Conservation (phyloP, 2,797 vertebrate genomes). For the Apogon talboti region DNA sequence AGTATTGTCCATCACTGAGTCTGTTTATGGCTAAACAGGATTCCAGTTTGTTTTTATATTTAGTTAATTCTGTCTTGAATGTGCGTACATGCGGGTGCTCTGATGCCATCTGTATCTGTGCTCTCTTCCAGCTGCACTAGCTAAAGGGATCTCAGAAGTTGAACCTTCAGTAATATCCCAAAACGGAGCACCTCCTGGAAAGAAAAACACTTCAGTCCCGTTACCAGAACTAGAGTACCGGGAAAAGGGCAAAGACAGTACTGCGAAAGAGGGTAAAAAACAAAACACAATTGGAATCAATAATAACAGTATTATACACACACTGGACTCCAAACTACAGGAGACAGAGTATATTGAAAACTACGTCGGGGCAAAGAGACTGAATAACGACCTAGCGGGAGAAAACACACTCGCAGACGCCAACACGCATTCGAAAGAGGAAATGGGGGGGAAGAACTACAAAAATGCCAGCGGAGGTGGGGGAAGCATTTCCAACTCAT, state of each 20-base stretch:
- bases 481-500: constrained; percentile 87
- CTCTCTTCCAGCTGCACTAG: constrained; percentile 74
- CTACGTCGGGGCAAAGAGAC: constrained; percentile 96
- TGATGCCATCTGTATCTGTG: no score
- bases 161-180: constrained; percentile 92
- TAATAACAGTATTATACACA: constrained; percentile 89
- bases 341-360: constrained; percentile 99
- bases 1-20: no score
- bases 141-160: constrained; percentile 94
- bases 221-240: constrained; percentile 97
- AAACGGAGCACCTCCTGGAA: constrained; percentile 90
- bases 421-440: constrained; percentile 77
- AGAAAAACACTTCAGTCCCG: constrained; percentile 91
- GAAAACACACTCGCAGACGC: constrained; percentile 78
- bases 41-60: no score
- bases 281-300: constrained; percentile 84
- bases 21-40: no score
- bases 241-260: constrained; percentile 93
- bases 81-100: no score
- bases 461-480: constrained; percentile 88
- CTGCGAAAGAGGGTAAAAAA: constrained; percentile 89
- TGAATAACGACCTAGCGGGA: constrained; percentile 94
- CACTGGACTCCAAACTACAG: constrained; percentile 98
- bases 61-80: not conserved
- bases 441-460: constrained; percentile 92